Evolutionary conservation across 2,797 vertebrate genomes (phyloP), one percentile per base, ranked within the genome.

Genomic region (Kryptolebias ocellatus): DNA sequence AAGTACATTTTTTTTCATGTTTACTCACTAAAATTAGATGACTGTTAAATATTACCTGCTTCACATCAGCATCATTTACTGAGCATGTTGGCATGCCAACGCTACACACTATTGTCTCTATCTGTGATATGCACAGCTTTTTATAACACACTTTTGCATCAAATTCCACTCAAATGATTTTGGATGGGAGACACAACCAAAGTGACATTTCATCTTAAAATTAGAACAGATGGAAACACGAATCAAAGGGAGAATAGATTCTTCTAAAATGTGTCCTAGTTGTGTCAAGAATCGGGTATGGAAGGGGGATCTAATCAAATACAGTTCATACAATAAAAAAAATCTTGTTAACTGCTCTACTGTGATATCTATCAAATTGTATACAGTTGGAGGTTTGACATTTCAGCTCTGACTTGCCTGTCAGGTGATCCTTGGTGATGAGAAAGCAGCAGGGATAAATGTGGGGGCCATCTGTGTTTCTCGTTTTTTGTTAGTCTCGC

Each of bases 351-450:
- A 56, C 16, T n/a, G 17, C 51, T 47, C 28, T 53, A 7, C 31
- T 27, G 37, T 52, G 34, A 28, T 70, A 54, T 58, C 27, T 5
- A 37, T 55, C 1, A 28, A 45, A 70, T 29, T 64, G 53, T 73
- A 20, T 16, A 7, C 16, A 54, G 34, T 4, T 4, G 5, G 8
- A 55, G 49, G 47, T 39, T 50, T 63, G 70, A 68, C 67, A 67
- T 74, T 78, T 83, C 67, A 52, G 12, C 46, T 57, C 29, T 24
- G 60, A 59, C 51, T 18, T 34, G 31, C 64, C 53, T 70, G 56
- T 74, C 45, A 74, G 67, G 72, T 79, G 72, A 76, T 81, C 65
- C 53, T 51, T 51, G 61, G 64, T 69, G 68, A 80, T 81, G 70
- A 80, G 63, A 53, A 67, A 76, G 57, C 64, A 68, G 71, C 66